Base-by-base conservation (phyloP, 2,888 invertebrate genomes). In the Coleophora flavipennella region DNA sequence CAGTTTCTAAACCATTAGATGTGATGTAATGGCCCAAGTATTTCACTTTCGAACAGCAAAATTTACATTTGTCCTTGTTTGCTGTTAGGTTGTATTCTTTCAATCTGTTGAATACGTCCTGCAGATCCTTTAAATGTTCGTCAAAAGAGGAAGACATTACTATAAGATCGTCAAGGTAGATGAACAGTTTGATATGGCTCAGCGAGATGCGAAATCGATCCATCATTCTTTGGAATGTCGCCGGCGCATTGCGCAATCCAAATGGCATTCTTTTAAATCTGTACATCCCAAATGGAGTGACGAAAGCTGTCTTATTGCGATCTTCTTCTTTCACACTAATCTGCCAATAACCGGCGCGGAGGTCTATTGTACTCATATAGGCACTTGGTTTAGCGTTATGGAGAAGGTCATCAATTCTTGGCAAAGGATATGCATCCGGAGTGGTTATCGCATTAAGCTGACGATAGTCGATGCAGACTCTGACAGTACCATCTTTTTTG, bases 391-490 rank as follows among this genome's bases (percentile, higher is more conserved):
- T 60, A 0, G 61, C 54, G 8, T 49, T 43, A 32, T 61, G 59
- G 1, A 64, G 39, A 0, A 62, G 28, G 36, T 59, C 60, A 26
- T 75, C 74, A 28, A 73, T 68, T 10, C 65, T 43, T 1, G 74
- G 75, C 3, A 70, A 36, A 1, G 67, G 67, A 33, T 72, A 72
- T 46, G 55, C 12, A 55, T 50, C 46, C 31, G 50, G 44, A 14
- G 38, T 28, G 0, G 55, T 55, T 6, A 55, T 43, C 2, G 41
- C 28, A 33, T 55, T 57, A 0, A 53, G 41, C 8, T 33, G 31
- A 3, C 65, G 49, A 38, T 68, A 72, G 38, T 69, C 67, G 3
- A 67, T 45, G 39, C 71, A 67, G 4, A 68, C 41, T 33, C 67
- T 43, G 3, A 51, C 33, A 6, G 39, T 44, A 10, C 57, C 61